Evolutionary conservation across 2,797 vertebrate species (phyloP).

Genomic region (Lithobates sylvaticus): DNA sequence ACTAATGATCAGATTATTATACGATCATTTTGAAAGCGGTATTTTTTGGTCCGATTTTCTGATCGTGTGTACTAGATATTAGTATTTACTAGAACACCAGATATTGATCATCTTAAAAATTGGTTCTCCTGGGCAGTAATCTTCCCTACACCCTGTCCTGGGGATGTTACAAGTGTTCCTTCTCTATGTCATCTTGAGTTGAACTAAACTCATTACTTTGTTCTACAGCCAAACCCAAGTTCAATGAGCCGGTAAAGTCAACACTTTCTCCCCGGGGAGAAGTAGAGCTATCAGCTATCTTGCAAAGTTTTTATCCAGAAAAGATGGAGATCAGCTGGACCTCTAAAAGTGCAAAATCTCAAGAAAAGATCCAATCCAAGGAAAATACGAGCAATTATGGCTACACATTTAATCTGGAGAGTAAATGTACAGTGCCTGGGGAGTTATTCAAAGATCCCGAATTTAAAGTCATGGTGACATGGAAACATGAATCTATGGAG

Average conservation of each 20-base stretch:
- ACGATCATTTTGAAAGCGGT: too few species aligned
- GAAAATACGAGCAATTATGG: background rate
- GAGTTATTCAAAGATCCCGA: slow-evolving; percentile 33
- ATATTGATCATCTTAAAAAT: too few species aligned
- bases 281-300: background rate
- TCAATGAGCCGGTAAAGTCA: slow-evolving; percentile 21
- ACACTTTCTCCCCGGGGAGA: slow-evolving; percentile 2
- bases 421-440: slow-evolving; percentile 24
- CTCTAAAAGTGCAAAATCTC: background rate
- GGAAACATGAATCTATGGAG: slow-evolving; percentile 39
- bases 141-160: too few species aligned
- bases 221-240: slow-evolving; percentile 46
- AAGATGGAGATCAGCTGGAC: slow-evolving; percentile 20
- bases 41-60: too few species aligned
- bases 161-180: too few species aligned
- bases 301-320: slow-evolving; percentile 15
- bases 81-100: too few species aligned
- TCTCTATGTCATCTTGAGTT: too few species aligned
- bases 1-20: too few species aligned
- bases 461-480: slow-evolving; percentile 31
- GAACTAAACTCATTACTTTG: too few species aligned
- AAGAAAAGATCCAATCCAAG: background rate
- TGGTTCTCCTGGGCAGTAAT: too few species aligned
- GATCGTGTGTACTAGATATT: too few species aligned
- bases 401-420: slow-evolving; percentile 12